These are phyloP conservation scores for Smittia aterrima DNA, from an alignment of 2,888 invertebrate species.

Conservation along the genomic window DNA sequence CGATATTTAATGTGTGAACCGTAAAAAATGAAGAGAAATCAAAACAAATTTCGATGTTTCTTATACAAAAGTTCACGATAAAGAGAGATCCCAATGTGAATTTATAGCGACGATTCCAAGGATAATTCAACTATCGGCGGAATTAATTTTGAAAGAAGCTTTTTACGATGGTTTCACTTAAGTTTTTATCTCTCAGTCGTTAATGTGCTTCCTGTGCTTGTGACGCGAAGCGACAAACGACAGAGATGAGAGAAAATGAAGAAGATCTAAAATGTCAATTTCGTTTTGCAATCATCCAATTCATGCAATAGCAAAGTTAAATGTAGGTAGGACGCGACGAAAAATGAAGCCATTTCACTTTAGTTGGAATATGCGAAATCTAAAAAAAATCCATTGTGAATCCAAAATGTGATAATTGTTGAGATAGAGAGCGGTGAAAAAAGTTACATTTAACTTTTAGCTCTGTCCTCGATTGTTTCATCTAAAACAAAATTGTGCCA, in stretches of 20 bases:
- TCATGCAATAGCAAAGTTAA: slow-evolving; percentile 13
- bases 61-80: neutral
- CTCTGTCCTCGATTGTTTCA: slow-evolving; percentile 24
- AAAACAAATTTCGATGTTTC: neutral
- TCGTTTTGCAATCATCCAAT: neutral
- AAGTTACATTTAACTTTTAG: slow-evolving; percentile 18
- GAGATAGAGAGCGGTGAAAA: slow-evolving; percentile 16
- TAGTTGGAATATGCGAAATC: neutral
- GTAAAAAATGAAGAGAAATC: neutral
- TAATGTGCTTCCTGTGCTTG: too few relatives aligned
- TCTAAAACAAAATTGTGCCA: slow-evolving; percentile 1
- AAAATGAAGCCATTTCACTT: slow-evolving; percentile 15
- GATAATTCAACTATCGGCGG: neutral
- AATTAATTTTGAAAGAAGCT: neutral
- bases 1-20: slow-evolving; percentile 1
- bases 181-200: neutral
- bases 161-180: slow-evolving; percentile 3
- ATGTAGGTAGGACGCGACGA: slow-evolving; percentile 37
- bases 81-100: neutral
- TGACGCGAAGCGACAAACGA: too few relatives aligned
- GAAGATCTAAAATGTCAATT: slow-evolving; percentile 25
- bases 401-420: slow-evolving; percentile 39
- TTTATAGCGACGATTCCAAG: neutral
- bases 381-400: slow-evolving; percentile 27
- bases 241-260: neutral